These are phyloP conservation scores for Meiosimyza platycephala DNA, from an alignment of 2,888 invertebrate species.

Conservation along the genomic window DNA sequence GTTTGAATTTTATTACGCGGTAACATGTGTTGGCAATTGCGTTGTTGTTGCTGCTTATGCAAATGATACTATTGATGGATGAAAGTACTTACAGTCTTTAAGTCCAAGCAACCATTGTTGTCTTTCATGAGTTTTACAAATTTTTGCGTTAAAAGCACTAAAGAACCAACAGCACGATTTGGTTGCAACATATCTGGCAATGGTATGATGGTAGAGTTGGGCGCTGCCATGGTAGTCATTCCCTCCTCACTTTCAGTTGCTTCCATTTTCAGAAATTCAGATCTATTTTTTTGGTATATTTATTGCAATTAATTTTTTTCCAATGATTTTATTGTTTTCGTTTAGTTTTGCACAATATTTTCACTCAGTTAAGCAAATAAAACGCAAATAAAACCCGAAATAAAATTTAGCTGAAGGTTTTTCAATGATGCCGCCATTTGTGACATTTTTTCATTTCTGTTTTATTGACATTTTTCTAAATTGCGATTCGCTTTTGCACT, in stretches of 20 bases:
- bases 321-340: slow-evolving; percentile 21
- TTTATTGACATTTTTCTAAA: slow-evolving; percentile 48
- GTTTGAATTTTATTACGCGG: slow-evolving; percentile 19
- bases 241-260: slow-evolving; percentile 1
- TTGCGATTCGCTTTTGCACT: slow-evolving; percentile 36
- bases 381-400: slow-evolving; percentile 56
- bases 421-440: slow-evolving; percentile 64
- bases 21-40: too few relatives aligned
- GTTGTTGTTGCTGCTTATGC: background rate
- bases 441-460: slow-evolving; percentile 60
- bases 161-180: slow-evolving; percentile 62
- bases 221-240: slow-evolving; percentile 25
- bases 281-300: slow-evolving; percentile 28
- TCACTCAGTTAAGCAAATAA: slow-evolving; percentile 21
- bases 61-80: background rate
- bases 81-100: slow-evolving; percentile 60
- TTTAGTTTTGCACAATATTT: slow-evolving; percentile 23
- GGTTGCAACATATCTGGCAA: slow-evolving; percentile 38
- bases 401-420: slow-evolving; percentile 55
- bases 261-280: slow-evolving; percentile 35
- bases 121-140: slow-evolving; percentile 64
- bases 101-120: slow-evolving; percentile 62
- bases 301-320: slow-evolving; percentile 8
- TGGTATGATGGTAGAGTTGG: background rate
- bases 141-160: slow-evolving; percentile 64